Conservation (phyloP, 1,140 invertebrate species). For the Sitodiplosis mosellana region DNA sequence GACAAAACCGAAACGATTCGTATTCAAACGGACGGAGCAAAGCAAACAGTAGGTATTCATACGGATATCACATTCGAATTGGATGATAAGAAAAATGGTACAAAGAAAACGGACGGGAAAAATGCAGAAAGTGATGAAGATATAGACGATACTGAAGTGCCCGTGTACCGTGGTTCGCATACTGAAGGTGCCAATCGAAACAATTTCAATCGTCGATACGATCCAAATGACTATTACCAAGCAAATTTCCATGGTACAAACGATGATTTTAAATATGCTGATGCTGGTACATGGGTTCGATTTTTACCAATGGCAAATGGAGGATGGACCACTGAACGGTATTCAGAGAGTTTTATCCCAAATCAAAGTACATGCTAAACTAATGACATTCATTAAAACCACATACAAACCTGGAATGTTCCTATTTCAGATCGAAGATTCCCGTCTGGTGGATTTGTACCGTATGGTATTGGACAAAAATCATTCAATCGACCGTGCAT, state of each 20-base stretch:
- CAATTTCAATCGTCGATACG: too few species aligned
- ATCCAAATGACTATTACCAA: not conserved
- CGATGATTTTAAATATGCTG: not conserved
- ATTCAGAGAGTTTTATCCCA: conserved; percentile 4
- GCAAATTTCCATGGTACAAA: not conserved
- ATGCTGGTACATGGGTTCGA: conserved; percentile 3
- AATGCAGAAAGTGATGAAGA: not conserved
- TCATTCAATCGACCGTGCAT: conserved; percentile 13
- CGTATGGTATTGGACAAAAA: conserved; percentile 1
- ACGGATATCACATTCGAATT: conserved; percentile 26
- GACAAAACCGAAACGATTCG: too few species aligned
- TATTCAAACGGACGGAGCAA: conserved; percentile 15
- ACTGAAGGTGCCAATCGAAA: conserved; percentile 14
- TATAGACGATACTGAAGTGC: conserved; percentile 12
- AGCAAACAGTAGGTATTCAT: conserved; percentile 24
- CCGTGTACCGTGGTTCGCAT: conserved; percentile 15
- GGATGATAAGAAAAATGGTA: conserved; percentile 16
- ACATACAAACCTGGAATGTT: too few species aligned
- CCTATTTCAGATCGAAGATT: conserved; percentile 10
- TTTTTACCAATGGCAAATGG: conserved; percentile 9
- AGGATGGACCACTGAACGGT: conserved; percentile 11
- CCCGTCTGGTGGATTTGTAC: conserved; percentile 7
- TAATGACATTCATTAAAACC: too few species aligned
- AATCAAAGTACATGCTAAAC: too few species aligned
- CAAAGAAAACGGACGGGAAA: not conserved